Evolutionary conservation across 2,888 invertebrate species (phyloP).

Genomic region (Penaeus monodon): DNA sequence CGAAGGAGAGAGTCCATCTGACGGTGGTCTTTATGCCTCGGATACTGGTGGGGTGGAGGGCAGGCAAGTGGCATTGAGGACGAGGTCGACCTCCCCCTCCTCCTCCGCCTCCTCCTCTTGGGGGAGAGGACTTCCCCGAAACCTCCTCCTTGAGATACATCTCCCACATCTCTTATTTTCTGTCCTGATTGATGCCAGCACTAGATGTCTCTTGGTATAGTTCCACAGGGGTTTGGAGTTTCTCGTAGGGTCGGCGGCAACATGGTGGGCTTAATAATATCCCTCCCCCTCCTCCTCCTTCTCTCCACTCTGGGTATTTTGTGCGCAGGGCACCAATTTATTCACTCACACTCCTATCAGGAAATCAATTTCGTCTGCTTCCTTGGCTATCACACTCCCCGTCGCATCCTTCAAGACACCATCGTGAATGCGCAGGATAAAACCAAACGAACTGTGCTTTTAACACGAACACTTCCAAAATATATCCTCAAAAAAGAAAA

Average conservation of each 20-base stretch:
- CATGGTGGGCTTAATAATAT: too few relatives aligned
- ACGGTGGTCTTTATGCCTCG: constrained; percentile 17
- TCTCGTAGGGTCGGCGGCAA: too few relatives aligned
- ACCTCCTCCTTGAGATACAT: not conserved
- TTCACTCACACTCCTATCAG: not conserved
- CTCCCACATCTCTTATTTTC: too few relatives aligned
- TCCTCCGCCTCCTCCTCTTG: not conserved
- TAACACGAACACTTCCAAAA: too few relatives aligned
- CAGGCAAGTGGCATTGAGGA: not conserved
- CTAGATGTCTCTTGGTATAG: too few relatives aligned
- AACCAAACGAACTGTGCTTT: not conserved
- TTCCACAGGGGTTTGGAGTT: too few relatives aligned
- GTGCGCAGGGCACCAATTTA: too few relatives aligned
- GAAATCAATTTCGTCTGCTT: not conserved
- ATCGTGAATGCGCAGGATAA: not conserved
- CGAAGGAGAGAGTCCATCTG: constrained; percentile 26
- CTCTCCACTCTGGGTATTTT: constrained; percentile 8
- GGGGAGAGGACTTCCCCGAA: not conserved
- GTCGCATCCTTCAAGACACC: constrained; percentile 27
- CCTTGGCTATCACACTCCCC: too few relatives aligned
- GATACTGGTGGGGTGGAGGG: constrained; percentile 1
- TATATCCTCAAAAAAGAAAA: not conserved
- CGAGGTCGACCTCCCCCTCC: not conserved
- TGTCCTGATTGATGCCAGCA: too few relatives aligned
- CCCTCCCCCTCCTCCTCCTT: not conserved